Base-by-base conservation (phyloP, 1,140 invertebrate genomes). In the Camponotus vicinus region DNA sequence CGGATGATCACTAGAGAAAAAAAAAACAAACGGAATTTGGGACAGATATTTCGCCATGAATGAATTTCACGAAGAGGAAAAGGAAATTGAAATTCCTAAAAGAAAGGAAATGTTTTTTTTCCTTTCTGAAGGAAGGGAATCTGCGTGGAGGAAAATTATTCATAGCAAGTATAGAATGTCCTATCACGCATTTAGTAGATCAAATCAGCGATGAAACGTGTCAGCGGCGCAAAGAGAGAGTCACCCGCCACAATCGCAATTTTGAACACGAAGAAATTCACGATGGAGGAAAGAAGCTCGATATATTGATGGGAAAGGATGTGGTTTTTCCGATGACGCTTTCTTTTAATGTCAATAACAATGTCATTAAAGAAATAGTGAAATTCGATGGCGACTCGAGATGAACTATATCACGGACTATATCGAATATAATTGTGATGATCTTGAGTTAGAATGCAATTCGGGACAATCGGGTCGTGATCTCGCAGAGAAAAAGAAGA, bases 401-500 rank as follows among this genome's bases (percentile, higher is more conserved):
- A 37, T 27, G 15, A 11, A 71, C 27, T 27, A 27, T 27, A 18
- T 63, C 52, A 32, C 66, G 49, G 32, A 69, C 18, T 71, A 45
- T n/a, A 82, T 34, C 7, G 78, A 59, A 71, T 21, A 21, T 8
- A 78, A 61, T 86, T 34, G 79, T 78, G 64, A 76, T 77, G 59
- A 49, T 78, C 75, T 77, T 55, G 15, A 61, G 45, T 61, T 59
- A 67, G 59, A 70, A 85, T 40, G 18, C n/a, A 59, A 73, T 79
- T 70, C 70, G 52, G 49, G 49, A 45, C 2, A 34, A 49, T 70
- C 69, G 59, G 49, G 32, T 52, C 66, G 86, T 32, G 75, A 90
- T 86, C 79, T 88, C 84, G 45, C 64, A 85, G 61, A 77, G 32
- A 42, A 59, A 75, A 27, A 69, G 79, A 89, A 89, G 87, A 91